These are phyloP conservation scores for Taxidea taxus DNA, from an alignment of 2,113 vertebrate species.

Conservation along the genomic window DNA sequence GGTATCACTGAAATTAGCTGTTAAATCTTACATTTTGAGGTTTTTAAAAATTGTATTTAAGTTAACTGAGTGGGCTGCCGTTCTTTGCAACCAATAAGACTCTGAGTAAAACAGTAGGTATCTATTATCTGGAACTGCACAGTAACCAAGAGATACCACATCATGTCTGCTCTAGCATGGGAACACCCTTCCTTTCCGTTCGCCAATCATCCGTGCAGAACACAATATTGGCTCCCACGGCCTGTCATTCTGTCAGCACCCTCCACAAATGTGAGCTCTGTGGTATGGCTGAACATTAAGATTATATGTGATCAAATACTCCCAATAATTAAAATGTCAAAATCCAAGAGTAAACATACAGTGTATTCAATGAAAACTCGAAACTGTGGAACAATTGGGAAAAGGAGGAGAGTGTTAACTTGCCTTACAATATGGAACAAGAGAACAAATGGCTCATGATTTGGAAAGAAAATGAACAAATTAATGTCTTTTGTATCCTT, in stretches of 20 bases:
- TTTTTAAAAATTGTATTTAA: background rate
- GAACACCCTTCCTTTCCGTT: background rate
- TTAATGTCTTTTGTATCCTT: conserved; percentile 34
- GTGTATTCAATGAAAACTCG: conserved; percentile 26
- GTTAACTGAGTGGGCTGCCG: background rate
- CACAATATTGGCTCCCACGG: background rate
- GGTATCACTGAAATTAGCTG: background rate
- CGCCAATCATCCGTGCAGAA: background rate
- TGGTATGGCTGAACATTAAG: background rate
- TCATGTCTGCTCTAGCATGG: background rate
- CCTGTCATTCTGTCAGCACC: conserved; percentile 47
- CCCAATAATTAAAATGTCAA: conserved; percentile 63
- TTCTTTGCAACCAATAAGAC: conserved; percentile 5
- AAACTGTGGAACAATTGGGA: conserved; percentile 31
- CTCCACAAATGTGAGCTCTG: background rate
- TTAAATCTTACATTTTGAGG: background rate
- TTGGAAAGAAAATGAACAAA: conserved; percentile 53
- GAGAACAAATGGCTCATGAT: conserved; percentile 29
- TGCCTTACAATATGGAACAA: background rate
- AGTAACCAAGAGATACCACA: background rate
- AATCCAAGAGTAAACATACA: conserved; percentile 48
- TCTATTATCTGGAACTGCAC: background rate
- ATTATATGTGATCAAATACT: conserved; percentile 36
- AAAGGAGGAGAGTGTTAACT: conserved; percentile 37
- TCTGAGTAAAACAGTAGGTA: background rate